A percentile compares a stretch with the other conserved stretches of the same genome.
Evolutionary conservation across 2,888 invertebrate species (phyloP).

Genomic region (Reticulitermes lucifugus): DNA sequence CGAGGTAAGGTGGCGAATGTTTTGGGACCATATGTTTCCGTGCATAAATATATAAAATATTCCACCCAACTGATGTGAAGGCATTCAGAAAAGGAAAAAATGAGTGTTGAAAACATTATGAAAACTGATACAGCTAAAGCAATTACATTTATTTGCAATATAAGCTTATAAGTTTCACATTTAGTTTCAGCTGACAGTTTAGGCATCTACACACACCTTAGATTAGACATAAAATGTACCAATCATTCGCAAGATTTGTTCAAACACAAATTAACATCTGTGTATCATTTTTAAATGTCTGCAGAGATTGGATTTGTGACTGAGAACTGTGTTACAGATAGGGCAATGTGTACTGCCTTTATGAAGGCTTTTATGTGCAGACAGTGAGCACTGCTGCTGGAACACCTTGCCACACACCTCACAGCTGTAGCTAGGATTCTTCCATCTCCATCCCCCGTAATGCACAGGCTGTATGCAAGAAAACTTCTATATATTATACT

Average conservation of each 20-base stretch:
- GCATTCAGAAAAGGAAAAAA: too few species aligned
- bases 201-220: too few species aligned
- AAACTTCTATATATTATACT: too few species aligned
- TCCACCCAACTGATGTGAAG: too few species aligned
- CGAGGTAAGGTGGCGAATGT: conserved; percentile 28
- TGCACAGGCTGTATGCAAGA: too few species aligned
- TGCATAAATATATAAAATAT: too few species aligned
- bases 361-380: conserved; percentile 47
- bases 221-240: too few species aligned
- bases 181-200: not conserved
- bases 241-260: too few species aligned
- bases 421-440: conserved; percentile 14
- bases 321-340: conserved; percentile 44
- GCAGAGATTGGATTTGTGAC: conserved; percentile 41
- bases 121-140: not conserved
- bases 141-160: not conserved
- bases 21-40: too few species aligned
- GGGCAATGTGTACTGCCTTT: conserved; percentile 46
- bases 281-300: conserved; percentile 20
- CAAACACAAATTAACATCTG: too few species aligned
- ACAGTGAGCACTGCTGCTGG: conserved; percentile 43
- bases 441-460: not conserved
- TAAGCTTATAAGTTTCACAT: not conserved
- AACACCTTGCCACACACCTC: conserved; percentile 43
- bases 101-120: not conserved